phyloP scores from a whole-genome alignment of 2,113 vertebrate species.

The Spizaetus ornatus region DNA sequence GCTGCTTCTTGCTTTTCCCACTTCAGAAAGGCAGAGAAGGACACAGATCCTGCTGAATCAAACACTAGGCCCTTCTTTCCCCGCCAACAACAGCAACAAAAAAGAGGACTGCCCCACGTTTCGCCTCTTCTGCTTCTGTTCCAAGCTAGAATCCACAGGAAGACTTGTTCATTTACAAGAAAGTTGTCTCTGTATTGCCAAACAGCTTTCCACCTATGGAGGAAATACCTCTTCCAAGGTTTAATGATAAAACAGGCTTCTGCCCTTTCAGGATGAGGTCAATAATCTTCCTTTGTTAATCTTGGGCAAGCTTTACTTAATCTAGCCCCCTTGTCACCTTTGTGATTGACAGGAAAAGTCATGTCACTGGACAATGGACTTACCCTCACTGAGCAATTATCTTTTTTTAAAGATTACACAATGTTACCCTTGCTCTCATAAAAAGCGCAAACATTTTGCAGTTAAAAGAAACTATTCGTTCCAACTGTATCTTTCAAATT shows the following conservation, averaged over 20 bases:
- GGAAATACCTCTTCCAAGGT: constrained; percentile 63
- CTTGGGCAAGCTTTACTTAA: constrained; percentile 84
- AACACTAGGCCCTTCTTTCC: not conserved
- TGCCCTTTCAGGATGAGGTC: constrained; percentile 77
- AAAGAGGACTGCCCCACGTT: not conserved
- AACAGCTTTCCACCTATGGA: constrained; percentile 26
- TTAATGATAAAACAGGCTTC: constrained; percentile 75
- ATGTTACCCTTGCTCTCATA: constrained; percentile 48
- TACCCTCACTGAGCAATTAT: constrained; percentile 38
- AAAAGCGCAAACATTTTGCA: constrained; percentile 28
- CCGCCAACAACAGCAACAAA: not conserved
- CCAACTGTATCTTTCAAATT: constrained; percentile 18
- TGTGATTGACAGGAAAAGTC: constrained; percentile 66
- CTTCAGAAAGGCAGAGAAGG: not conserved
- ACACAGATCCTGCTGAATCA: not conserved
- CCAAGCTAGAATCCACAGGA: not conserved
- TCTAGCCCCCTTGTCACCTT: constrained; percentile 74
- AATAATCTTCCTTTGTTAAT: constrained; percentile 80
- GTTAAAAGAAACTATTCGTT: constrained; percentile 14
- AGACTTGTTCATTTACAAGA: not conserved
- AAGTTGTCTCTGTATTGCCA: not conserved
- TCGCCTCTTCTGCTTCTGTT: not conserved
- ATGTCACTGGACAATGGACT: constrained; percentile 60
- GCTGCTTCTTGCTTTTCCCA: not conserved
- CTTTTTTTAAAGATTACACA: constrained; percentile 44